Conservation (phyloP, 2,797 vertebrate genomes). For the Chrysocyon brachyurus region DNA sequence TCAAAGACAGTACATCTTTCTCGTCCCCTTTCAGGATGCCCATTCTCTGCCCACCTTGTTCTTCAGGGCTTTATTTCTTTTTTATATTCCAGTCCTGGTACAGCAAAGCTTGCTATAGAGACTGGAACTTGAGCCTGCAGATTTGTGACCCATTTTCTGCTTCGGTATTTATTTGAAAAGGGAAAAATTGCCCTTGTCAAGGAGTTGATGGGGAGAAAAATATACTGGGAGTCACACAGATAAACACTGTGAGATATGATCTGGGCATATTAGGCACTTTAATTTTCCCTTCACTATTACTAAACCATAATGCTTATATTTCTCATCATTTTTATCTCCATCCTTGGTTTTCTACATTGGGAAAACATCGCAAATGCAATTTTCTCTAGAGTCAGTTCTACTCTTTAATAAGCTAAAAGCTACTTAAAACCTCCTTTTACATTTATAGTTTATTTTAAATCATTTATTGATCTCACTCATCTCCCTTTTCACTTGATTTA, state of each 20-base stretch:
- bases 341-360: background rate
- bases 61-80: background rate
- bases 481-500: background rate
- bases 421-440: background rate
- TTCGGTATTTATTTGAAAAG: background rate
- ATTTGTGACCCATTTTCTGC: background rate
- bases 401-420: background rate
- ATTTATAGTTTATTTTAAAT: background rate
- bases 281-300: background rate
- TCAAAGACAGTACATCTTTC: background rate
- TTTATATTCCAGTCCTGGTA: background rate
- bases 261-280: background rate
- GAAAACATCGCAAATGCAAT: slow-evolving; percentile 5
- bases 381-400: background rate
- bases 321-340: background rate
- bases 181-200: background rate
- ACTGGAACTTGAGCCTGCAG: background rate
- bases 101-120: background rate
- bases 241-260: background rate
- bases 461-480: background rate
- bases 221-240: background rate
- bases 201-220: background rate
- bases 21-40: background rate
- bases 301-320: background rate
- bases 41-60: background rate